These are phyloP conservation scores for Hippopotamus amphibius DNA, from an alignment of 2,113 vertebrate species.

Conservation along the genomic window DNA sequence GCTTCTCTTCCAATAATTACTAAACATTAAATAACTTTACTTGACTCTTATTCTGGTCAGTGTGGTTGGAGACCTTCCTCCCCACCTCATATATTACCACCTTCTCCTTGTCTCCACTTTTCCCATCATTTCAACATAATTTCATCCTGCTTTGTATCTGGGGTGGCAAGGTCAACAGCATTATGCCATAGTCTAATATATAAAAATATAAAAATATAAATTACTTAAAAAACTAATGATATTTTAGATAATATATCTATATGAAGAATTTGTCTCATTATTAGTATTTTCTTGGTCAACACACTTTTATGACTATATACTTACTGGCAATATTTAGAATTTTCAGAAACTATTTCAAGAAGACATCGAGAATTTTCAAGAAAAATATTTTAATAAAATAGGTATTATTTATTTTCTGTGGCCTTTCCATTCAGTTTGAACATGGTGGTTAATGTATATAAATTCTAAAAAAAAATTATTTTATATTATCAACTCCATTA, in stretches of 20 bases:
- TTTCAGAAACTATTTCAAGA: background rate
- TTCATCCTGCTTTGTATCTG: too few species aligned
- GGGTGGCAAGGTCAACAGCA: too few species aligned
- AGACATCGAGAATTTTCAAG: background rate
- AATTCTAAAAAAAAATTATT: background rate
- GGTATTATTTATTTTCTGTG: background rate
- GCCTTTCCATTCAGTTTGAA: background rate
- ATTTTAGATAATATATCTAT: background rate
- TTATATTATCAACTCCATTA: background rate
- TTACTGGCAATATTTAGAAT: background rate
- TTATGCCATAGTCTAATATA: too few species aligned
- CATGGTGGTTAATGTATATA: background rate
- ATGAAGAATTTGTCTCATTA: background rate
- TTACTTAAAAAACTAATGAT: background rate
- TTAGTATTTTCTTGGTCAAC: background rate
- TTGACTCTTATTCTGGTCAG: too few species aligned
- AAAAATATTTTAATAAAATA: background rate
- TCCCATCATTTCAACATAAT: too few species aligned
- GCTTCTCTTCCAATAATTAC: too few species aligned
- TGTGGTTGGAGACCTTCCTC: too few species aligned
- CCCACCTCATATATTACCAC: too few species aligned
- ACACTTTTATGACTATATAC: background rate
- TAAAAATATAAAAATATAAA: background rate
- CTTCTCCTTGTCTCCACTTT: too few species aligned
- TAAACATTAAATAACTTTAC: too few species aligned